Evolutionary conservation across 2,113 vertebrate genomes (phyloP).

Genomic region (Coracopsis vasa): DNA sequence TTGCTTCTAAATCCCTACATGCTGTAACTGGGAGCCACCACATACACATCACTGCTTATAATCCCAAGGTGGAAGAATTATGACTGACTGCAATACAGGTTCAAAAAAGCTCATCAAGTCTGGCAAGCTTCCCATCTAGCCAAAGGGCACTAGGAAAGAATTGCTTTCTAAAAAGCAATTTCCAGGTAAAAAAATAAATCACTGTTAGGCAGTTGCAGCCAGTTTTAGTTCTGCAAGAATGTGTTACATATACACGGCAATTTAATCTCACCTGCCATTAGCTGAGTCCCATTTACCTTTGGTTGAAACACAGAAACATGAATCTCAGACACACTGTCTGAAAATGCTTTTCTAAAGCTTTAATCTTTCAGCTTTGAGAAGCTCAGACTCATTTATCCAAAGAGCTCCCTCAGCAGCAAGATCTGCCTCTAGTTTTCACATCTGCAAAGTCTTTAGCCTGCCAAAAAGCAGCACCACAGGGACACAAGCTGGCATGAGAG

Average conservation of each 20-base stretch:
- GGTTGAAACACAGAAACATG: neutral
- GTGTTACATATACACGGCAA: neutral
- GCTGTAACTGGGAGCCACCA: neutral
- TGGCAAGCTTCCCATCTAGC: neutral
- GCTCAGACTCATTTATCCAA: neutral
- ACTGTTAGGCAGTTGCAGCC: neutral
- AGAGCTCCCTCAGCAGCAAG: neutral
- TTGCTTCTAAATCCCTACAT: neutral
- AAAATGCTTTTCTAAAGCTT: neutral
- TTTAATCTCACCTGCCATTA: conserved; percentile 5
- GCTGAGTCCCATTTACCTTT: neutral
- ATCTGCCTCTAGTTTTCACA: neutral
- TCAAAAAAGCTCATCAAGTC: neutral
- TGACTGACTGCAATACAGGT: neutral
- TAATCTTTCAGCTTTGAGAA: neutral
- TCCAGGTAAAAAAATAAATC: neutral
- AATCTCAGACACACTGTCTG: neutral
- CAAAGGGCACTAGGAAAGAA: neutral
- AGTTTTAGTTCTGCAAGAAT: neutral
- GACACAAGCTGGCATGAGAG: neutral
- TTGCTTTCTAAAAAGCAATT: neutral
- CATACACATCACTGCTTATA: neutral
- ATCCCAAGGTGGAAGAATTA: neutral
- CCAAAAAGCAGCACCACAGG: neutral
- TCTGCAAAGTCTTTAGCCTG: neutral